Evolutionary conservation across 2,797 vertebrate species (phyloP).

Genomic region (Microctenopoma stevenorrisi): DNA sequence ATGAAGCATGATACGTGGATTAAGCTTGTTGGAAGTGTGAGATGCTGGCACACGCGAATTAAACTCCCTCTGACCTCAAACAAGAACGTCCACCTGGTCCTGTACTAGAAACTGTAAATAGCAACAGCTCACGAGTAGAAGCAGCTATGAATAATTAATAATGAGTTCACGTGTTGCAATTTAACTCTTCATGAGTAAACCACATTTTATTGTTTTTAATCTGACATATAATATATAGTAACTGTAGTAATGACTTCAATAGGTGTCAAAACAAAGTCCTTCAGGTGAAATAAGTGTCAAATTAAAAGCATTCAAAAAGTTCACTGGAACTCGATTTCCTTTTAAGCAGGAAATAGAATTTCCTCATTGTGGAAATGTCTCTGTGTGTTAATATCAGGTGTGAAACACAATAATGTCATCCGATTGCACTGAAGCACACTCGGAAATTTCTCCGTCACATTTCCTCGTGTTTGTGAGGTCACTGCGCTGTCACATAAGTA

Average conservation of each 20-base stretch:
- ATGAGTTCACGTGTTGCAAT: constrained; percentile 18
- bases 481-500: too few species aligned
- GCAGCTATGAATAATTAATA: constrained; percentile 12
- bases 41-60: constrained; percentile 34
- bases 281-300: constrained; percentile 7
- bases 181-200: constrained; percentile 1
- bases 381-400: too few species aligned
- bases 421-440: not conserved
- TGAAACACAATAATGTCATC: not conserved
- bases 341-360: constrained; percentile 1
- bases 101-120: constrained; percentile 37
- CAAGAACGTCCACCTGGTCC: constrained; percentile 43
- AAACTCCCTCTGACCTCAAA: constrained; percentile 45
- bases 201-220: not conserved
- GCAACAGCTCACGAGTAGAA: constrained; percentile 15
- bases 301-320: not conserved
- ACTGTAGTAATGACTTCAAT: not conserved
- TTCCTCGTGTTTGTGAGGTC: too few species aligned
- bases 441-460: not conserved
- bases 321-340: not conserved
- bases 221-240: not conserved
- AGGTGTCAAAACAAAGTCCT: constrained; percentile 20
- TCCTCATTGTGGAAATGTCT: not conserved
- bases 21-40: constrained; percentile 38
- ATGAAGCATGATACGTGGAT: constrained; percentile 28